Percentiles rank a stretch among this genome's conserved stretches.
Conservation (phyloP, 2,888 invertebrate species). For the Cosmopolites sordidus region DNA sequence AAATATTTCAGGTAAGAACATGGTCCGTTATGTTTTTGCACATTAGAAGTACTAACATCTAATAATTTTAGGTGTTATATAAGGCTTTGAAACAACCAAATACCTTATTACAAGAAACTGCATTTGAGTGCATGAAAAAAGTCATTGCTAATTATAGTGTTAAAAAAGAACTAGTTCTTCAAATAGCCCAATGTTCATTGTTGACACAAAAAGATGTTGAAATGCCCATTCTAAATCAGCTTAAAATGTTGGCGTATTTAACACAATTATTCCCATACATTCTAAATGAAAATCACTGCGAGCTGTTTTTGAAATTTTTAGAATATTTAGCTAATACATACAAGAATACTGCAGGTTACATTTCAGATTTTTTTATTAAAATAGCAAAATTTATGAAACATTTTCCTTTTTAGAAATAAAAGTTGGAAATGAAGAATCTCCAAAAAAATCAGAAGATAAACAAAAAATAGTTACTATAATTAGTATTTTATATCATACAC, state of each 20-base stretch:
- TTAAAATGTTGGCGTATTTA: conserved; percentile 82
- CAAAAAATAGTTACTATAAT: conserved; percentile 86
- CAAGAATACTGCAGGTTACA: conserved; percentile 51
- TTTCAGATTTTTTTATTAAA: background rate
- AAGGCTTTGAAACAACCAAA: conserved; percentile 84
- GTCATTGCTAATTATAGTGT: conserved; percentile 80
- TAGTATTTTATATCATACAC: conserved; percentile 88
- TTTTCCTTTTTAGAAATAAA: too few species aligned
- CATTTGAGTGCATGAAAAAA: conserved; percentile 90
- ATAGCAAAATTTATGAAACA: background rate
- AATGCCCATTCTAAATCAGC: conserved; percentile 83
- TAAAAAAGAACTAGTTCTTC: conserved; percentile 68
- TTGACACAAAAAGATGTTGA: conserved; percentile 77
- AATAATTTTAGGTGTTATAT: conserved; percentile 51
- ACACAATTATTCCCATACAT: conserved; percentile 91
- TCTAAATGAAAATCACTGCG: conserved; percentile 91
- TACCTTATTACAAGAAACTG: conserved; percentile 84
- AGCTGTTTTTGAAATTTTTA: conserved; percentile 81
- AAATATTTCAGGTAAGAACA: conserved; percentile 40
- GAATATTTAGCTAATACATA: conserved; percentile 53
- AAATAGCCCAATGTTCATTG: conserved; percentile 80
- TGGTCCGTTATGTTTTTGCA: too few species aligned
- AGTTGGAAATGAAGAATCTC: too few species aligned
- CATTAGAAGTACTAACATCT: too few species aligned
- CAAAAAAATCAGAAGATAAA: conserved; percentile 76